Evolutionary conservation across 2,797 vertebrate species (phyloP).

Genomic region (Avahi laniger): DNA sequence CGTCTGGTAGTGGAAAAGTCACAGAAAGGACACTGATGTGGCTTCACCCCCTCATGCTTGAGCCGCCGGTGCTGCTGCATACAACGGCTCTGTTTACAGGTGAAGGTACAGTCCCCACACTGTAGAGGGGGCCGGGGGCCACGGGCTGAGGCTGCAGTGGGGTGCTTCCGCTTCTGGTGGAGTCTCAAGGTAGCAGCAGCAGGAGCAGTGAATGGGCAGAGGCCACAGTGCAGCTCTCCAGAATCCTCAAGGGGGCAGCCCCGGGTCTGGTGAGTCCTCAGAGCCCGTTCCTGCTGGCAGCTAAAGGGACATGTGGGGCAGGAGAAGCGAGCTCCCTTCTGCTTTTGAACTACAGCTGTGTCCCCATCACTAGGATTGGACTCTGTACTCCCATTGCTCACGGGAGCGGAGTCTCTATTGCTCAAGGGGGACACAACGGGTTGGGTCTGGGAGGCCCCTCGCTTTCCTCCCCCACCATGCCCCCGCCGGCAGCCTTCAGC

Average conservation of each 20-base stretch:
- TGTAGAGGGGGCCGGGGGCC: slow-evolving; percentile 82
- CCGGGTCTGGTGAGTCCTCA: slow-evolving; percentile 88
- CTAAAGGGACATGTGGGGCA: slow-evolving; percentile 91
- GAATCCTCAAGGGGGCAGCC: slow-evolving; percentile 86
- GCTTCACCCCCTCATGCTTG: slow-evolving; percentile 90
- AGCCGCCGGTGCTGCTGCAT: slow-evolving; percentile 90
- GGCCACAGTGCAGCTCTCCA: slow-evolving; percentile 85
- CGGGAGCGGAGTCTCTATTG: not conserved
- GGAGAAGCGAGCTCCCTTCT: slow-evolving; percentile 82
- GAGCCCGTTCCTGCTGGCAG: slow-evolving; percentile 90
- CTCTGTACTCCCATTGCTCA: not conserved
- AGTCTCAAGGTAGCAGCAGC: slow-evolving; percentile 85
- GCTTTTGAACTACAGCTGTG: not conserved
- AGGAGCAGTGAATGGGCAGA: slow-evolving; percentile 88
- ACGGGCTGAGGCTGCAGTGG: slow-evolving; percentile 61
- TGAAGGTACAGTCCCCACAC: slow-evolving; percentile 90
- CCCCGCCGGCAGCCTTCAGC: slow-evolving; percentile 82
- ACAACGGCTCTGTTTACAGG: slow-evolving; percentile 91
- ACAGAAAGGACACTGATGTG: slow-evolving; percentile 90
- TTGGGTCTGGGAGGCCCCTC: not conserved
- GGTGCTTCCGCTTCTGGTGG: slow-evolving; percentile 87
- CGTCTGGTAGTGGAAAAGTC: slow-evolving; percentile 92
- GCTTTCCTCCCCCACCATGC: not conserved
- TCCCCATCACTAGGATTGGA: not conserved
- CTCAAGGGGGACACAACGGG: not conserved